These are phyloP conservation scores for Gerris buenoi DNA, from an alignment of 1,140 invertebrate species.

Conservation along the genomic window DNA sequence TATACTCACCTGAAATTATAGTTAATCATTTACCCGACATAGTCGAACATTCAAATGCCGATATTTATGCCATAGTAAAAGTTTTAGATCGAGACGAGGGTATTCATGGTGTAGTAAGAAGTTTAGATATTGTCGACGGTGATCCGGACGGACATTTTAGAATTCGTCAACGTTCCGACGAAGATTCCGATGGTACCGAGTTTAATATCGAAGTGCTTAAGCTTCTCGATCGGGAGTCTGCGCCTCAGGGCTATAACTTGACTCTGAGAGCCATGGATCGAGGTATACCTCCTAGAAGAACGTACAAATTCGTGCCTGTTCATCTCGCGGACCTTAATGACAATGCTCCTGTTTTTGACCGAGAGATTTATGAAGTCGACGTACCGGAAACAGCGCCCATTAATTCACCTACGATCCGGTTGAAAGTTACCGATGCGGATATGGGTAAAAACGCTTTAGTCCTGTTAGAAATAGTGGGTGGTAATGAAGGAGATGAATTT, in stretches of 20 bases:
- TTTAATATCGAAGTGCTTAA: conserved; percentile 62
- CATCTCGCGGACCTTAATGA: conserved; percentile 68
- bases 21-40: conserved; percentile 64
- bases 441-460: conserved; percentile 67
- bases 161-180: conserved; percentile 35
- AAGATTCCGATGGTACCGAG: conserved; percentile 38
- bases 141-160: conserved; percentile 76
- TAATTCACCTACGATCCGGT: conserved; percentile 68
- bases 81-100: conserved; percentile 69
- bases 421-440: conserved; percentile 74
- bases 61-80: conserved; percentile 78
- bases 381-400: conserved; percentile 76
- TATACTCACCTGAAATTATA: conserved; percentile 67
- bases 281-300: conserved; percentile 58
- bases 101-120: conserved; percentile 62
- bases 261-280: conserved; percentile 69
- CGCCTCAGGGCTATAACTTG: conserved; percentile 68
- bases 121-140: conserved; percentile 73
- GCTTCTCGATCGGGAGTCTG: conserved; percentile 55
- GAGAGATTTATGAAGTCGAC: conserved; percentile 72
- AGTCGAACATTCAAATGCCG: conserved; percentile 64
- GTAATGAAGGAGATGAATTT: conserved; percentile 81
- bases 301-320: conserved; percentile 58
- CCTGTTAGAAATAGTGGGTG: conserved; percentile 75
- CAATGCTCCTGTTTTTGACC: conserved; percentile 73